Percentiles rank a stretch among this genome's conserved stretches.
Conservation (phyloP, 2,888 invertebrate genomes). For the Rapana venosa region DNA sequence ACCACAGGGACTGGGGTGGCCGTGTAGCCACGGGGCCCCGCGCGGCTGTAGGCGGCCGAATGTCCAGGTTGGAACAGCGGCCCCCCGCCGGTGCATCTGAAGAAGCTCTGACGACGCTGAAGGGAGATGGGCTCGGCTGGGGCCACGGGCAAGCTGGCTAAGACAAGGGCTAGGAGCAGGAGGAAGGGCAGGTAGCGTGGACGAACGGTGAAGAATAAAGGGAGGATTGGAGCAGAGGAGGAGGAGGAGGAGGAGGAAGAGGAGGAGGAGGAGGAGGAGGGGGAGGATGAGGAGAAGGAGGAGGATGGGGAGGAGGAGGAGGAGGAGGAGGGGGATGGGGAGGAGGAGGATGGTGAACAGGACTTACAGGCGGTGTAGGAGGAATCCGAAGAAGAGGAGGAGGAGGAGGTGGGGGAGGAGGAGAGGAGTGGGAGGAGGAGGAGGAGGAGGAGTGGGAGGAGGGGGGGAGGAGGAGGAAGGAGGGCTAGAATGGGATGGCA, state of each 20-base stretch:
- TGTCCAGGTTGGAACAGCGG: slow-evolving; percentile 39
- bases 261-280: no score
- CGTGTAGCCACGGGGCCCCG: neutral
- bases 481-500: neutral
- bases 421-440: neutral
- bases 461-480: neutral
- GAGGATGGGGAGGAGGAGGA: no score
- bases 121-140: neutral
- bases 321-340: no score
- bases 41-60: neutral
- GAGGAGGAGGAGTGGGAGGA: neutral
- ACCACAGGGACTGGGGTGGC: neutral
- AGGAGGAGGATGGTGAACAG: no score
- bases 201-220: no score
- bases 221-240: no score
- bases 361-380: neutral
- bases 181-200: neutral
- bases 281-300: no score
- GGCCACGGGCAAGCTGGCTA: neutral
- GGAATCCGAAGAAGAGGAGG: no score
- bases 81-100: slow-evolving; percentile 38
- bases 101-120: slow-evolving; percentile 29
- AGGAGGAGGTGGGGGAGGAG: no score
- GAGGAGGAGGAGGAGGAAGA: no score
- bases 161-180: slow-evolving; percentile 17